Base-by-base conservation (phyloP, 2,888 invertebrate genomes). In the Poecilus cupreus region DNA sequence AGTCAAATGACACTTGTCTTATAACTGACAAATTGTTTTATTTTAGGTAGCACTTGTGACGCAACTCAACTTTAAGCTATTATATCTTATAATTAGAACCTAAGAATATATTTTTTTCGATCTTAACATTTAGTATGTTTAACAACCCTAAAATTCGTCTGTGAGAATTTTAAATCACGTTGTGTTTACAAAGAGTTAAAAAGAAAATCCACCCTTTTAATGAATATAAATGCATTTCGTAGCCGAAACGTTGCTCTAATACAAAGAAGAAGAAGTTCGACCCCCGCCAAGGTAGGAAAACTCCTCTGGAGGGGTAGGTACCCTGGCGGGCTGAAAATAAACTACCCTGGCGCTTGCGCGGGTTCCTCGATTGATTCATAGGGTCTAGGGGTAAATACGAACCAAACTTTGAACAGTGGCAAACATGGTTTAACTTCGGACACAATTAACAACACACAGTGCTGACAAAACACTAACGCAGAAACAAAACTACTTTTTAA, bases 351-450 rank as follows among this genome's bases (percentile, higher is more conserved):
- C 85, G 84, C 85, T 83, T 84, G 85, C 83, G 83, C 54, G 18
- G 20, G 6, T 32, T 18, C 54, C 64, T 22, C 82, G 83, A 85
- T 85, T 85, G 84, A 85, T 85, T 54, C n/a, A 2, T 82, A 82
- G 80, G 82, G 74, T 39, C 83, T 84, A 84, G 85, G 84, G 83
- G 83, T 84, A 85, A 85, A 85, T 85, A 84, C 84, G 85, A 85
- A 86, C 85, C 85, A 85, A 85, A 86, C 86, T 86, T 84, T 84
- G 83, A 24, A 78, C 76, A 76, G 76, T 76, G 76, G 32, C 18
- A 18, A 60, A 60, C 60, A 60, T 51, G 60, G 13, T 20, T 13
- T 10, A 11, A 72, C 46, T 24, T 20, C 37, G 46, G 3, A 46
- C 72, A 72, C 72, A 46, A 22, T 49, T 18, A 46, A 46, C 46